Evolutionary conservation across 1,140 invertebrate species (phyloP), one percentile per base, ranked within the genome.

Genomic region (Drosophila setifemur): DNA sequence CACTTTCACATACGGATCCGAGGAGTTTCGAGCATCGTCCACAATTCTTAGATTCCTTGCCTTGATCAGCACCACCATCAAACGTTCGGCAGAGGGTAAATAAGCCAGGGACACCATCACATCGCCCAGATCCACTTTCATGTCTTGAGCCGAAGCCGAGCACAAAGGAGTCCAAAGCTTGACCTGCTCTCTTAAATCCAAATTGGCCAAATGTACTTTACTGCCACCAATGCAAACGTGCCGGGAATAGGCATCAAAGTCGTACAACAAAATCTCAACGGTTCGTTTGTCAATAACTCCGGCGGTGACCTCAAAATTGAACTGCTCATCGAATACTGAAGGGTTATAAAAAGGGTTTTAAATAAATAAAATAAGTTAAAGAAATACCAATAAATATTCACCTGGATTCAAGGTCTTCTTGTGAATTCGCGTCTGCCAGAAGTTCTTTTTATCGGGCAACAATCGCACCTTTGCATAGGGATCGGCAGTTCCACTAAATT

Each of bases 1-100:
- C 4, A 97, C 95, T 91, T 97, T 97, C 4, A 97, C 96, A 79
- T 96, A 97, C 0, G 96, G 95, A 92, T 96, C 96, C 90, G 92
- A 93, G 8, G 91, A 92, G 28, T 91, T 92, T 6, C 91, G 83
- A 3, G 91, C 91, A 45, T 93, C 92, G 45, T 93, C 92, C 11
- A 92, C 90, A 66, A 92, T 90, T 0, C 92, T 77, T 11, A 95
- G 81, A 90, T 95, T 95, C 31, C 93, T 89, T 0, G 93, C 94
- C 82, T 94, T 94, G 28, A 94, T 92, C 1, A 95, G 87, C 2
- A 94, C 94, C 1, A 95, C 92, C 7, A 94, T 95, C 16, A 95
- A 90, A 44, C 93, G 91, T 74, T 94, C 93, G n/a, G 93, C 93
- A 7, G 92, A 93, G 3, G 92, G 92, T 26, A 95, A 91, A 81